Evolutionary conservation across 1,140 invertebrate genomes (phyloP).

Genomic region (Calephelis virginiensis): DNA sequence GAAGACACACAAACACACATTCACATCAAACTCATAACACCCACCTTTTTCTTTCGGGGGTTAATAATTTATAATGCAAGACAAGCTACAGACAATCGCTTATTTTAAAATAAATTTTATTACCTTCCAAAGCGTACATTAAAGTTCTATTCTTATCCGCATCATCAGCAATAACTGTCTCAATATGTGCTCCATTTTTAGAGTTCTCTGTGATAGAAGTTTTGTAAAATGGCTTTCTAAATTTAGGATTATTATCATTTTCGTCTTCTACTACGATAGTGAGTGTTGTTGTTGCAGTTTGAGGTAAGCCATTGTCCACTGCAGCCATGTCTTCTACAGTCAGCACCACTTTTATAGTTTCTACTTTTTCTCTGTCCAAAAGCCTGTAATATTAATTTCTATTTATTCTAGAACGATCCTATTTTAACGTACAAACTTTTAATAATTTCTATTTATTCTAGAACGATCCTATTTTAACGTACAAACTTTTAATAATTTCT

Average conservation of each 20-base stretch:
- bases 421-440: no score
- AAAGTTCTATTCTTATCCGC: conserved; percentile 93
- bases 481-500: background rate
- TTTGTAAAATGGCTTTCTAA: conserved; percentile 87
- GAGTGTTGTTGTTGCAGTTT: conserved; percentile 86
- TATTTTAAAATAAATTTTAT: background rate
- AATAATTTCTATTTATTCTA: background rate
- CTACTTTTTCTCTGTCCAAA: conserved; percentile 91
- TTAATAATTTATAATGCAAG: no score
- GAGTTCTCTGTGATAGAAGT: conserved; percentile 92
- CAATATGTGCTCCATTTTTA: conserved; percentile 89
- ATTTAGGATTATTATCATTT: conserved; percentile 95
- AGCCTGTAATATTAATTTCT: conserved; percentile 56
- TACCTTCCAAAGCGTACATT: conserved; percentile 88
- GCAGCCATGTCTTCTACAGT: conserved; percentile 92
- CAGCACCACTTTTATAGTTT: conserved; percentile 86
- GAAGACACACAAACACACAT: no score
- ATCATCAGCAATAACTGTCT: conserved; percentile 91
- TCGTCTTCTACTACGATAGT: conserved; percentile 90
- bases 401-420: background rate
- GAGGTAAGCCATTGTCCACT: conserved; percentile 81
- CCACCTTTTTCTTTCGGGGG: no score
- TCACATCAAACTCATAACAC: no score
- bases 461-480: no score
- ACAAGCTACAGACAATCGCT: no score